Conservation (phyloP, 2,888 invertebrate genomes). For the Flexamia atlantica region DNA sequence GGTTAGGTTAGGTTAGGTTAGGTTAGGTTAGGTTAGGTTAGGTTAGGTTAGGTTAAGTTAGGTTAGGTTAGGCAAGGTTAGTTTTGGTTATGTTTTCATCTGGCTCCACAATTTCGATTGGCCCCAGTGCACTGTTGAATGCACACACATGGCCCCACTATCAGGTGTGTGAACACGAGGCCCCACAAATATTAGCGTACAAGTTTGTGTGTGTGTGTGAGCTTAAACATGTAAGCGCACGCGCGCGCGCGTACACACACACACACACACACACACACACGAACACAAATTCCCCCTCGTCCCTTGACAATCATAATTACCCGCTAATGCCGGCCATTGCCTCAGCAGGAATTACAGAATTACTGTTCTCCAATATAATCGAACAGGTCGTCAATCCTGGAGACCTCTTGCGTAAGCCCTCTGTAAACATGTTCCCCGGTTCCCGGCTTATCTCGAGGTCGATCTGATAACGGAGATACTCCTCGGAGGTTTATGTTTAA, state of each 20-base stretch:
- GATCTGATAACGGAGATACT: constrained; percentile 10
- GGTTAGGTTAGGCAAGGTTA: too few species aligned
- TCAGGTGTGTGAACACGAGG: too few species aligned
- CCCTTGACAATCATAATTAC: not conserved
- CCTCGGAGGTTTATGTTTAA: not conserved
- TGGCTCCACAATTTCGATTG: too few species aligned
- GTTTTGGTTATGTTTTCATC: too few species aligned
- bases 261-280: not conserved
- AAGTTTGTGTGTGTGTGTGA: too few species aligned
- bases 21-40: too few species aligned
- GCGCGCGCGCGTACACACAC: not conserved
- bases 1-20: too few species aligned
- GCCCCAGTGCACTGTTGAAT: too few species aligned
- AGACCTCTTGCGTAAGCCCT: not conserved
- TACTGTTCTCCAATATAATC: not conserved
- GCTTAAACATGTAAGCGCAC: too few species aligned
- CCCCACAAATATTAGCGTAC: too few species aligned
- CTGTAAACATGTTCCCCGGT: constrained; percentile 31
- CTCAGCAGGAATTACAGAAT: not conserved
- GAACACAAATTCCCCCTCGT: not conserved
- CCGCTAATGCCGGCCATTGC: constrained; percentile 1
- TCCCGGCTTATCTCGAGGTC: not conserved
- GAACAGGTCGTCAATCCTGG: not conserved
- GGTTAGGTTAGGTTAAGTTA: too few species aligned
- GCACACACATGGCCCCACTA: too few species aligned